Percentiles rank a stretch among this genome's conserved stretches.
These are phyloP conservation scores for Agapostemon virescens DNA, from an alignment of 2,888 invertebrate genomes.

Conservation along the genomic window DNA sequence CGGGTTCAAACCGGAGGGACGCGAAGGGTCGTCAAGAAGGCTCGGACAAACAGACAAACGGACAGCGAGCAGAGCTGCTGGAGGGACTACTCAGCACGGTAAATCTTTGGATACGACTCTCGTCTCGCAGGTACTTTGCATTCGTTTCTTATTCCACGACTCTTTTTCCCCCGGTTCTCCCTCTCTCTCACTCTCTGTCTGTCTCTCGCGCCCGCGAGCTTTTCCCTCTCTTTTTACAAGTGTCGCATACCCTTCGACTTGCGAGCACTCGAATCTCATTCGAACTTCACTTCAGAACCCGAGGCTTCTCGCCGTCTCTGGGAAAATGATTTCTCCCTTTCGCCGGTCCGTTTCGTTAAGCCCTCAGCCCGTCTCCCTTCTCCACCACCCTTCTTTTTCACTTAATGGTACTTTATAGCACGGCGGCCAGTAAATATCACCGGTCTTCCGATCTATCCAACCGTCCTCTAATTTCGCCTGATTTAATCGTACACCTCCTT, in stretches of 20 bases:
- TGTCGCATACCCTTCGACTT: slow-evolving; percentile 43
- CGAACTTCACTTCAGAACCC: slow-evolving; percentile 28
- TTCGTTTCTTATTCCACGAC: slow-evolving; percentile 57
- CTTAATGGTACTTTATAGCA: slow-evolving; percentile 14
- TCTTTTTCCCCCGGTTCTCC: slow-evolving; percentile 28
- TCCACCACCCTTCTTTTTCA: neutral
- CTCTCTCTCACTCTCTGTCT: neutral
- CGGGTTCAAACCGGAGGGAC: neutral
- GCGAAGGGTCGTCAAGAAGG: slow-evolving; percentile 37
- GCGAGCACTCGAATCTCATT: slow-evolving; percentile 56
- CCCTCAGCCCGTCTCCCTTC: neutral
- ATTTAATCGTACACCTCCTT: neutral
- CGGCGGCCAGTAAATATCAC: neutral
- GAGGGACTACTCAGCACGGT: slow-evolving; percentile 48
- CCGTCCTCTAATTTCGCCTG: neutral
- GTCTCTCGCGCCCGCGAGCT: neutral
- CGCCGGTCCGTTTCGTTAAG: neutral
- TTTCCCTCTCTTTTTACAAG: slow-evolving; percentile 18
- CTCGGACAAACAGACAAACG: slow-evolving; percentile 57
- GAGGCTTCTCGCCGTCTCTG: neutral
- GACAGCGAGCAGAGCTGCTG: slow-evolving; percentile 46
- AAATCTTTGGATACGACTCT: slow-evolving; percentile 61
- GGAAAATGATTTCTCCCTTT: slow-evolving; percentile 19
- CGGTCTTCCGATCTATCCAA: neutral
- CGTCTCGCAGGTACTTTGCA: slow-evolving; percentile 54